Conservation (phyloP, 2,113 vertebrate genomes). For the Antechinus flavipes region DNA sequence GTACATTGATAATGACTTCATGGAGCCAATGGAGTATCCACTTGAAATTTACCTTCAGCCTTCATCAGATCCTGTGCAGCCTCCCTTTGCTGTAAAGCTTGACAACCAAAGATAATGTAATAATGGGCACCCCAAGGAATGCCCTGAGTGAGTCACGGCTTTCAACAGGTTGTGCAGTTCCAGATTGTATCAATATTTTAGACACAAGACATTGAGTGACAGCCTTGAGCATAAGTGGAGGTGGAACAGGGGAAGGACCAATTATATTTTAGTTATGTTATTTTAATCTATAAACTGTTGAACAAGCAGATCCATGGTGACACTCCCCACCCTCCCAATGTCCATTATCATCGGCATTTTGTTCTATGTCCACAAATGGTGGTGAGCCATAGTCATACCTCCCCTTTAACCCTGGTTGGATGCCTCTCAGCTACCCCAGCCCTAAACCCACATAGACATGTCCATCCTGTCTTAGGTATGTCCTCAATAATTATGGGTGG, state of each 20-base stretch:
- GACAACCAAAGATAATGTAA: background rate
- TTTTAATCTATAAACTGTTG: background rate
- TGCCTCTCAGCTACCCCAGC: background rate
- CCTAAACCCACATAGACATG: slow-evolving; percentile 36
- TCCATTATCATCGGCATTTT: background rate
- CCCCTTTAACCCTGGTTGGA: background rate
- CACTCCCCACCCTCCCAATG: background rate
- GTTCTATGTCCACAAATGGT: background rate
- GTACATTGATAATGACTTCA: background rate
- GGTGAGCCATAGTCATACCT: background rate
- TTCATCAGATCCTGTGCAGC: background rate
- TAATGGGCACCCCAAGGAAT: background rate
- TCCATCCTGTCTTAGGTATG: background rate
- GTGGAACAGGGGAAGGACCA: too few relatives aligned
- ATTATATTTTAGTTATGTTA: background rate
- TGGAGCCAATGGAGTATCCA: background rate
- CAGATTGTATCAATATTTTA: background rate
- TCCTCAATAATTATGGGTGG: slow-evolving; percentile 73
- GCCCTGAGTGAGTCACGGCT: background rate
- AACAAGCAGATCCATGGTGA: background rate
- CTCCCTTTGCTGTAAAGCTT: background rate
- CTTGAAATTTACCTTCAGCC: background rate
- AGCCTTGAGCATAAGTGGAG: background rate
- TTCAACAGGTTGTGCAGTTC: background rate
- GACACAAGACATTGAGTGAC: background rate